Conservation (phyloP, 1,140 invertebrate species). For the Heliothis subflexa region DNA sequence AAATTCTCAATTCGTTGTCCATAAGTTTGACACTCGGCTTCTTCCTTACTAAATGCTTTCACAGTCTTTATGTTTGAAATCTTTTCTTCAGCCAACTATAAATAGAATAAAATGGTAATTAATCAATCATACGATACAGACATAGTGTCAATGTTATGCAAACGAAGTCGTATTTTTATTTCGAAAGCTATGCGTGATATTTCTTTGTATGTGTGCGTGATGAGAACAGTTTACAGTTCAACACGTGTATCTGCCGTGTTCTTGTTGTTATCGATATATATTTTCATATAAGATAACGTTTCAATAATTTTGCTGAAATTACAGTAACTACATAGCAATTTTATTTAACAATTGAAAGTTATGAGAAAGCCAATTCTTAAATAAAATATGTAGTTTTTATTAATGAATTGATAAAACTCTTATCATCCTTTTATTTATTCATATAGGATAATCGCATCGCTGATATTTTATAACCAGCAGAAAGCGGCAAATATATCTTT, state of each 20-base stretch:
- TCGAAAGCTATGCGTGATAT: neutral
- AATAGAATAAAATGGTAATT: conserved; percentile 46
- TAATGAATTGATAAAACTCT: too few relatives aligned
- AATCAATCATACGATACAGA: neutral
- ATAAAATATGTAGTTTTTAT: too few relatives aligned
- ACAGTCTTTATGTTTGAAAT: conserved; percentile 98
- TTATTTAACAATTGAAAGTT: too few relatives aligned
- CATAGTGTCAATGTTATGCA: neutral
- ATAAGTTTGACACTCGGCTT: conserved; percentile 91
- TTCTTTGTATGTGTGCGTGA: too few relatives aligned
- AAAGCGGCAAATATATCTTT: neutral
- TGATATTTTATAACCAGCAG: neutral
- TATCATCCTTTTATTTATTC: too few relatives aligned
- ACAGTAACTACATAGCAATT: neutral
- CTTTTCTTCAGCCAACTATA: conserved; percentile 95
- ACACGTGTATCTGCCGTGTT: neutral
- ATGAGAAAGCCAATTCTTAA: too few relatives aligned
- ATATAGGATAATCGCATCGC: too few relatives aligned
- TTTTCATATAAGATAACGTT: too few relatives aligned
- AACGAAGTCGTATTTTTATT: neutral
- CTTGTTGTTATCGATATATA: neutral
- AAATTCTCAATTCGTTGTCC: conserved; percentile 90
- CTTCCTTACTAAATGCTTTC: conserved; percentile 95
- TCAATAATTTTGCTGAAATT: too few relatives aligned
- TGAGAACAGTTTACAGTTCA: neutral